Conservation (phyloP, 2,797 vertebrate genomes). For the Odontamblyopus lacepedii region DNA sequence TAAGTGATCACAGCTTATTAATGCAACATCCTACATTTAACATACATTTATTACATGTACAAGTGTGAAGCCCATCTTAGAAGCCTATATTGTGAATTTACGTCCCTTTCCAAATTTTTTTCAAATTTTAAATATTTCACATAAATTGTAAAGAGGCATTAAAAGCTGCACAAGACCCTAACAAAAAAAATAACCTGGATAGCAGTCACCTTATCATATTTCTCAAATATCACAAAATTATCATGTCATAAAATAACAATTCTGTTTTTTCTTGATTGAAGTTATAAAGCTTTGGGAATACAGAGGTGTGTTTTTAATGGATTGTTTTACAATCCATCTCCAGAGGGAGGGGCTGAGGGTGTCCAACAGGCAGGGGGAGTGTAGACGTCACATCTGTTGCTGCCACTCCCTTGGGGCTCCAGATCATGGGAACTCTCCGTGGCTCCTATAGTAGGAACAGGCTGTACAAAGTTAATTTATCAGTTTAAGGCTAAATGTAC, state of each 20-base stretch:
- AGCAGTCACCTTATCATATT: neutral
- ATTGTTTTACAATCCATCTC: constrained; percentile 61
- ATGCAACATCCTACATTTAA: no score
- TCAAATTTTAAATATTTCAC: no score
- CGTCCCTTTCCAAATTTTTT: no score
- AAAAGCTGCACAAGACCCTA: no score
- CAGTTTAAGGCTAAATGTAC: constrained; percentile 40
- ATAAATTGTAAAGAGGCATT: no score
- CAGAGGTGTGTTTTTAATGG: constrained; percentile 51
- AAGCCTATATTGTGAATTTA: no score
- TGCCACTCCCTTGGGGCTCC: constrained; percentile 60
- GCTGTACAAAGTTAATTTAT: constrained; percentile 56
- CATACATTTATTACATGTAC: no score
- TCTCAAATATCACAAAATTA: constrained; percentile 38
- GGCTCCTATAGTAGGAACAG: constrained; percentile 43
- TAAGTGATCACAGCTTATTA: no score
- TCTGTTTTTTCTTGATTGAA: constrained; percentile 44
- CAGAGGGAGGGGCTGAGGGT: constrained; percentile 44
- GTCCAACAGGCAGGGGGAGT: constrained; percentile 51
- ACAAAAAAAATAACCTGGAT: no score
- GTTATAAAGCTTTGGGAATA: constrained; percentile 32
- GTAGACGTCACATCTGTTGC: constrained; percentile 78
- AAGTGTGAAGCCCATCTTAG: neutral
- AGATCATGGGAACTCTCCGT: constrained; percentile 64
- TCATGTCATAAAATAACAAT: constrained; percentile 37